phyloP scores from a whole-genome alignment of 2,888 invertebrate genomes.

The Unio pictorum region DNA sequence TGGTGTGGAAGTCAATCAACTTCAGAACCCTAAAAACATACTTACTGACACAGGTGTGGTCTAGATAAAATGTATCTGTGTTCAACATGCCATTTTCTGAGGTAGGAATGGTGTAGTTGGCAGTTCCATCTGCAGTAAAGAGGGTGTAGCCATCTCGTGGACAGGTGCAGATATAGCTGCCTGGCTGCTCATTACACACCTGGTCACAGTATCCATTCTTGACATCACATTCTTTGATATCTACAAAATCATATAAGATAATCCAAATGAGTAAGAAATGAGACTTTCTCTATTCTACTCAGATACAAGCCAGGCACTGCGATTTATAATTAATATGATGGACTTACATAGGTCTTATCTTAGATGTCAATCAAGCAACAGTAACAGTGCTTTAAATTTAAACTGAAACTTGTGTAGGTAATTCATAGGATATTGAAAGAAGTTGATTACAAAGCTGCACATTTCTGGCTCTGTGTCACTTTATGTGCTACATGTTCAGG shows the following conservation, averaged over 20 bases:
- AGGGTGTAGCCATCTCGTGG: constrained; percentile 89
- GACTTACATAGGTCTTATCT: not conserved
- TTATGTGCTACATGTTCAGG: too few species aligned
- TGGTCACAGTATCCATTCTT: constrained; percentile 17
- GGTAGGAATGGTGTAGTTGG: constrained; percentile 86
- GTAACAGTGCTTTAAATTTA: not conserved
- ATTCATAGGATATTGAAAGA: too few species aligned
- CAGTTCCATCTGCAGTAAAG: constrained; percentile 85
- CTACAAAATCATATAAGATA: constrained; percentile 7
- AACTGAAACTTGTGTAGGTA: not conserved
- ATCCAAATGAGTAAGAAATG: not conserved
- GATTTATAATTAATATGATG: not conserved
- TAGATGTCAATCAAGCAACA: not conserved
- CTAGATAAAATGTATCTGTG: constrained; percentile 89
- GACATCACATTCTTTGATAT: constrained; percentile 17
- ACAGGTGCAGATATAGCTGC: constrained; percentile 20
- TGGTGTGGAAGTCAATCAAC: constrained; percentile 7
- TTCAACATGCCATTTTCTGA: constrained; percentile 90
- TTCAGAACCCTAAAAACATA: constrained; percentile 15
- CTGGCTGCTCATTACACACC: constrained; percentile 6
- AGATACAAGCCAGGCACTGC: too few species aligned
- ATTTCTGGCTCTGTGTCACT: too few species aligned
- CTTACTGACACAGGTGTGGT: constrained; percentile 90
- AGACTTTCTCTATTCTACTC: not conserved
- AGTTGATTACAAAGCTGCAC: too few species aligned